Base-by-base conservation (phyloP, 2,113 vertebrate genomes). In the Cebus imitator region DNA sequence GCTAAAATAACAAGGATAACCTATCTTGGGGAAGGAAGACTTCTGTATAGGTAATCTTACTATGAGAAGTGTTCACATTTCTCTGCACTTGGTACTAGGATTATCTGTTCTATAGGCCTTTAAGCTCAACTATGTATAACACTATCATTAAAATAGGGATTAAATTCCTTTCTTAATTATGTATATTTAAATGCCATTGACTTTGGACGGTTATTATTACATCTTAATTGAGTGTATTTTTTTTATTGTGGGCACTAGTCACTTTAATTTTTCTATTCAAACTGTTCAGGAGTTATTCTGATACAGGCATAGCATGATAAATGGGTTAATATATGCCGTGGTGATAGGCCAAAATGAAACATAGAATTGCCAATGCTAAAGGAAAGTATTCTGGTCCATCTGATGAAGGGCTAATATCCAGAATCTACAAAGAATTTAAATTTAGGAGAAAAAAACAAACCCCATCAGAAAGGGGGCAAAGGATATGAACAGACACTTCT, bases 261-360 rank as follows among this genome's bases (percentile, higher is more conserved):
- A 45, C 11, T 72, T 95, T 97, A 94, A 87, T 89, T 79, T 48
- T 81, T 68, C 43, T 57, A 50, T 97, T 93, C n/a, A 58, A n/a
- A 75, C 88, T 87, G 12, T 81, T 90, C 30, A 45, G 7, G 95
- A 75, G 84, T 72, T 90, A 73, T 76, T 90, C 57, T 95, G 83
- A 64, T 55, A 84, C n/a, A 80, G 79, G 30, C 30, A 48, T 21
- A 79, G 20, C 48, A 66, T 91, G 89, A 2, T 75, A 91, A 96
- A 80, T 91, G 70, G 64, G 89, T 95, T 79, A 84, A 70, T 40
- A 48, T 17, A 66, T 45, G 94, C 72, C 40, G 3, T 83, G 17
- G 10, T 82, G 23, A 87, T 84, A 97, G 30, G 8, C 43, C 91
- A 57, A 87, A 83, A 50, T 94, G 75, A 91, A 86, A 61, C 17